Evolutionary conservation across 2,888 invertebrate genomes (phyloP), one percentile per base, ranked within the genome.

Genomic region (Phortica okadai): DNA sequence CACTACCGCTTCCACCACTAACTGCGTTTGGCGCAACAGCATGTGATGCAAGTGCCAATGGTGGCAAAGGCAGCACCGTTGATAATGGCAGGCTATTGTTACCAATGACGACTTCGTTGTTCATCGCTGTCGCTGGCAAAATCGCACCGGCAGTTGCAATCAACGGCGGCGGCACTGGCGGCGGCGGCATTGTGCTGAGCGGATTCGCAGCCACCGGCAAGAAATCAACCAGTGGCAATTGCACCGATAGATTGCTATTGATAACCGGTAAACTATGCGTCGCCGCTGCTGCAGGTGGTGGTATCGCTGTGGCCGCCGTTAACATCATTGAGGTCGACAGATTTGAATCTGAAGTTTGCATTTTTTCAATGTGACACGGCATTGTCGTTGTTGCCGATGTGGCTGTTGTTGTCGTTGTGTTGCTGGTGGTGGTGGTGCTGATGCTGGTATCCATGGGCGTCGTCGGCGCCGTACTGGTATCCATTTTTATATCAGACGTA

Each of bases 241-340:
- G 70, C 54, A 70, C 54, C 7, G 69, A 16, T 21, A 69, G 21
- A 25, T 70, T 70, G 33, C 54, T 70, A 25, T 25, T 70, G 6
- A 70, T 70, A 6, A 54, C 7, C 7, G 70, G 70, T 11, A 70
- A n/a, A 6, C 54, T 70, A 33, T 33, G 33, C 11, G 70, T 16
- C 25, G 54, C 70, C 11, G 25, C 14, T 25, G 54, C 5, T 25
- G 54, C 25, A 10, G 11, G 25, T 54, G 33, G 54, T 11, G 54
- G 50, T 33, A 25, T 8, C 59, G 25, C 16, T 11, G 66, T 66
- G 41, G 54, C 3, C 10, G 54, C n/a, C 21, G 54, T 54, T 50
- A 7, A 25, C 11, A 83, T 85, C 87, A 89, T 83, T 76, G 86
- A 84, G 56, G 88, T 89, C 73, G 77, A 44, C 14, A 72, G 54